phyloP scores from a whole-genome alignment of 1,140 invertebrate species.

The Leptinotarsa undecemlineata region DNA sequence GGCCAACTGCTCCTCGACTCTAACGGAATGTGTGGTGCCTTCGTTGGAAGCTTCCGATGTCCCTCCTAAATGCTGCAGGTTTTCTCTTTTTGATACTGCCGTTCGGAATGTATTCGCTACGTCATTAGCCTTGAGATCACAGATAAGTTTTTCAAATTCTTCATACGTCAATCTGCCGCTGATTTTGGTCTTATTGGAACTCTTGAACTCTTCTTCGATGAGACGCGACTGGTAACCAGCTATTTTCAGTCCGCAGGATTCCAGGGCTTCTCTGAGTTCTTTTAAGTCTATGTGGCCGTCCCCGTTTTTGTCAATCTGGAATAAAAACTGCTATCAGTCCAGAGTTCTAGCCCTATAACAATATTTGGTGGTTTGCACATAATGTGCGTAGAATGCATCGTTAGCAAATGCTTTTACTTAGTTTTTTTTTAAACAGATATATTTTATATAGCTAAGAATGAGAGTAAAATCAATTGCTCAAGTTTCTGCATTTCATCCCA shows the following conservation, averaged over 20 bases:
- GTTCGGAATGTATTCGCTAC: conserved; percentile 89
- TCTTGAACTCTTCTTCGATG: conserved; percentile 86
- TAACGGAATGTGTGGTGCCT: conserved; percentile 90
- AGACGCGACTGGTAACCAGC: conserved; percentile 88
- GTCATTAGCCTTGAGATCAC: conserved; percentile 87
- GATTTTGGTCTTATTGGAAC: conserved; percentile 69
- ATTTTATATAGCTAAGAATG: too few relatives aligned
- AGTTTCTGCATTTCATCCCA: too few relatives aligned
- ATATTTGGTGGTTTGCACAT: too few relatives aligned
- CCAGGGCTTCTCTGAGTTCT: conserved; percentile 88
- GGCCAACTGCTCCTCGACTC: conserved; percentile 95
- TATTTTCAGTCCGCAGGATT: conserved; percentile 88
- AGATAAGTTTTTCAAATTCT: conserved; percentile 90
- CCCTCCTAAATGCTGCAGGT: conserved; percentile 88
- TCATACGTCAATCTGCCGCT: conserved; percentile 78
- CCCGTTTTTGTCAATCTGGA: conserved; percentile 88
- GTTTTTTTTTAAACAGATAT: too few relatives aligned
- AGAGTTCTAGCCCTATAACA: too few relatives aligned
- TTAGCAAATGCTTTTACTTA: too few relatives aligned
- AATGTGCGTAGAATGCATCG: too few relatives aligned
- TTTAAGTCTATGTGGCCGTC: conserved; percentile 89
- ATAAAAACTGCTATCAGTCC: conserved; percentile 40
- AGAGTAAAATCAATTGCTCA: too few relatives aligned
- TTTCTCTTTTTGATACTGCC: conserved; percentile 90
- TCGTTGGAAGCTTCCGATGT: conserved; percentile 94